These are phyloP conservation scores for Dryadula phaetusa DNA, from an alignment of 2,888 invertebrate species.

Conservation along the genomic window DNA sequence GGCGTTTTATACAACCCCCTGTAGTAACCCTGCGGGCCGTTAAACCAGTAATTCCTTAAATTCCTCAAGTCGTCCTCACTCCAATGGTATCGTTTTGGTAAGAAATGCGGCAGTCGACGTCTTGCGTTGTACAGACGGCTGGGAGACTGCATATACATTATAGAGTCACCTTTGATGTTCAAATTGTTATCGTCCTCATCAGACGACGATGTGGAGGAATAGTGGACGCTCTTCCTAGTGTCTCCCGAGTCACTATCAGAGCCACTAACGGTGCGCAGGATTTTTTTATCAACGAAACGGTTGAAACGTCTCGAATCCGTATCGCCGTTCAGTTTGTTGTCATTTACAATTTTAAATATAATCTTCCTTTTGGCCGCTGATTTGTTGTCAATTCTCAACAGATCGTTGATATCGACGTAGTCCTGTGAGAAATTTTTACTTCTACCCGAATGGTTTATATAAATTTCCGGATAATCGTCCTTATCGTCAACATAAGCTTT, in stretches of 20 bases:
- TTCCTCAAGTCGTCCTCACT: constrained; percentile 52
- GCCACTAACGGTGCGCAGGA: constrained; percentile 27
- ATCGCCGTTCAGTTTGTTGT: neutral
- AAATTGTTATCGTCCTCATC: neutral
- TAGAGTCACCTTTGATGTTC: neutral
- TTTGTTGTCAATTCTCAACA: constrained; percentile 31
- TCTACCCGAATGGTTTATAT: neutral
- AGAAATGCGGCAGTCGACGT: constrained; percentile 55
- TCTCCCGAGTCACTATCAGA: constrained; percentile 29
- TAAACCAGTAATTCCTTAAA: constrained; percentile 65
- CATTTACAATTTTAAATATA: constrained; percentile 10
- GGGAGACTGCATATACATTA: constrained; percentile 48
- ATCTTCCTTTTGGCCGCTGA: neutral
- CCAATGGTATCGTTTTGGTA: constrained; percentile 68
- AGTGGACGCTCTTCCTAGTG: neutral
- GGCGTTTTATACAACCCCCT: constrained; percentile 43
- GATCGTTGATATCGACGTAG: constrained; percentile 47
- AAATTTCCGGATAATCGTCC: neutral
- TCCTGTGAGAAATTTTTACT: constrained; percentile 40
- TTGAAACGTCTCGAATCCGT: constrained; percentile 2
- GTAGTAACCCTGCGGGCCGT: constrained; percentile 59
- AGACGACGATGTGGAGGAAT: neutral
- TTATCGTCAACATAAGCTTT: neutral
- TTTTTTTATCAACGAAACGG: constrained; percentile 30
- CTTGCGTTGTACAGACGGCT: constrained; percentile 45